Percentiles rank a stretch among this genome's conserved stretches.
Evolutionary conservation across 2,113 vertebrate genomes (phyloP).

Genomic region (Amazona guildingii): DNA sequence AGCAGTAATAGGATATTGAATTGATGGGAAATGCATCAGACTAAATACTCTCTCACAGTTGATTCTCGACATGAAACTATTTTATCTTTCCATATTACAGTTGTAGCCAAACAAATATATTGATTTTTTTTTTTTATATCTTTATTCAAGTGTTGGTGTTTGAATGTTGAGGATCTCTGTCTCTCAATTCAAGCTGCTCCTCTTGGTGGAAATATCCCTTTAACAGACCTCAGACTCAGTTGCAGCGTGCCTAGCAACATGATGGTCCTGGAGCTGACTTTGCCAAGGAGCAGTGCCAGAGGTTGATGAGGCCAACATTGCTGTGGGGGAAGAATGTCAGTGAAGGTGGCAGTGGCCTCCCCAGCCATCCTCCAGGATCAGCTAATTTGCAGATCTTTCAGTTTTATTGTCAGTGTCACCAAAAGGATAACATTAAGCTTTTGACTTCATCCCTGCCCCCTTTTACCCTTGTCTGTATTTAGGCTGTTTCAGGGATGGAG

Average conservation of each 20-base stretch:
- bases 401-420: neutral
- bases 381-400: neutral
- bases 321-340: neutral
- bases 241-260: neutral
- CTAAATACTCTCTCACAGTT: neutral
- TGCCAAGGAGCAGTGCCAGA: neutral
- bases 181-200: neutral
- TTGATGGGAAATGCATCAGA: neutral
- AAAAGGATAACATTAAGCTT: neutral
- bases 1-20: neutral
- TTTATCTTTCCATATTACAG: neutral
- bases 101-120: neutral
- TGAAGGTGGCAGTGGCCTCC: neutral
- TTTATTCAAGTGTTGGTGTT: neutral
- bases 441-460: neutral
- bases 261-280: neutral
- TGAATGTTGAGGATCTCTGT: neutral
- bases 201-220: neutral
- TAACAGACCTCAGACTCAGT: rapidly evolving
- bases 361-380: neutral
- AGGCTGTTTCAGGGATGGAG: neutral
- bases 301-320: rapidly evolving
- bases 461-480: neutral
- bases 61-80: neutral
- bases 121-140: too few relatives aligned